Evolutionary conservation across 2,797 vertebrate species (phyloP), one percentile per base, ranked within the genome.

Genomic region (Pitangus sulphuratus): DNA sequence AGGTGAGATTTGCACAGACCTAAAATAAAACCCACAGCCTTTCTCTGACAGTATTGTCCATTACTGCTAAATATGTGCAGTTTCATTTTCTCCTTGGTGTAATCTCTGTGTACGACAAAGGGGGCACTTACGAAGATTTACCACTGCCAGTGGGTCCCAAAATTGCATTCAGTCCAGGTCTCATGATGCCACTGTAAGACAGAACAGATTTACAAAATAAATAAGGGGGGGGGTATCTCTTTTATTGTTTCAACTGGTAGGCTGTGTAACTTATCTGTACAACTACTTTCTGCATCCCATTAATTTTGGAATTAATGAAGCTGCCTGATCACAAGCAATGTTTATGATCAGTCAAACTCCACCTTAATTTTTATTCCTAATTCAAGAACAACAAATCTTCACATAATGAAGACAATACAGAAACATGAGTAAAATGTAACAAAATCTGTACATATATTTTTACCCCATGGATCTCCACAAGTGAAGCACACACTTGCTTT

Each of bases 81-180:
- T 21, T 53, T 37, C 9, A 7, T 56, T 72, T 88, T 75, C 37
- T n/a, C 30, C 11, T 35, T 25, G 17, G 17, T 42, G 14, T 28
- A 70, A 66, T 58, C 81, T 81, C 30, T 70, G 44, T 42, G 25
- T 10, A 60, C 42, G 13, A 31, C 5, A 15, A 65, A 69, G 33
- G 37, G 10, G 12, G 16, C 79, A 98, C 98, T 98, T 97, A 98
- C 98, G 98, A 98, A 94, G 98, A 98, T 96, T 98, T 98, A 60
- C 98, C 98, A 65, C 98, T 95, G 28, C 98, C 98, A 24, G 98
- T 98, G 69, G 98, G 98, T 69, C 98, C 98, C 92, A 98, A 88
- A 74, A 98, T 98, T 76, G 98, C 98, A 47, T 98, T 98, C 78
- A 98, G 96, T 30, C 98, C 98, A 44, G 98, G 98, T 77, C 89